These are phyloP conservation scores for Tachycineta bicolor DNA, from an alignment of 2,113 vertebrate species.

Conservation along the genomic window DNA sequence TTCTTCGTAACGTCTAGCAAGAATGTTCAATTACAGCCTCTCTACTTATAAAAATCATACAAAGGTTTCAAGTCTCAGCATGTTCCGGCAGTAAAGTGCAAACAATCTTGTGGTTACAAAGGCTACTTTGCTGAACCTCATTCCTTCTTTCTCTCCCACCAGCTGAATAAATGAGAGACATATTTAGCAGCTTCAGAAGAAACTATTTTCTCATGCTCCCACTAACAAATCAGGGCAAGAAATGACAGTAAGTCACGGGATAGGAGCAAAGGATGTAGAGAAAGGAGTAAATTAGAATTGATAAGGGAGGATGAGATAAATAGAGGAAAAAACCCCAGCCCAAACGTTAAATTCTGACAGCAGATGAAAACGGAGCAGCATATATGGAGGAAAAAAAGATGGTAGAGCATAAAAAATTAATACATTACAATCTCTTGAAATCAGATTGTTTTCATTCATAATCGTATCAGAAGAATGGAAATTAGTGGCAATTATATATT, in stretches of 20 bases:
- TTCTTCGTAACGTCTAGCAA: slow-evolving; percentile 44
- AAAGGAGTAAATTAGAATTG: slow-evolving; percentile 6
- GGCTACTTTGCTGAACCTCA: slow-evolving; percentile 58
- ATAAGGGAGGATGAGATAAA: background rate
- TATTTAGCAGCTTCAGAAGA: slow-evolving; percentile 54
- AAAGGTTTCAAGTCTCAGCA: slow-evolving; percentile 49
- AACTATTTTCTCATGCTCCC: slow-evolving; percentile 64
- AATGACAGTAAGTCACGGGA: slow-evolving; percentile 36
- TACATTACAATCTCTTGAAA: background rate
- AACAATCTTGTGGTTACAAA: slow-evolving; percentile 55
- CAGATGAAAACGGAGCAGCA: background rate
- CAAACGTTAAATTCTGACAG: background rate
- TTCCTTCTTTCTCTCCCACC: slow-evolving; percentile 43
- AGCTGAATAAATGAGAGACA: slow-evolving; percentile 63
- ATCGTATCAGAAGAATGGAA: background rate
- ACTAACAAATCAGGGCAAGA: slow-evolving; percentile 41
- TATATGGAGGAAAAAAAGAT: background rate
- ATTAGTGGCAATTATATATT: background rate
- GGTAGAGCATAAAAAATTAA: background rate
- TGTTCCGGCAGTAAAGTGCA: slow-evolving; percentile 47
- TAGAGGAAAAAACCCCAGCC: background rate
- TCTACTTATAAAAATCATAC: slow-evolving; percentile 53
- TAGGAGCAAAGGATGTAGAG: slow-evolving; percentile 5
- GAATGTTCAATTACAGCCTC: slow-evolving; percentile 56
- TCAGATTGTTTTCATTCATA: background rate